Conservation (phyloP, 1,140 invertebrate species). For the Bombus impatiens region DNA sequence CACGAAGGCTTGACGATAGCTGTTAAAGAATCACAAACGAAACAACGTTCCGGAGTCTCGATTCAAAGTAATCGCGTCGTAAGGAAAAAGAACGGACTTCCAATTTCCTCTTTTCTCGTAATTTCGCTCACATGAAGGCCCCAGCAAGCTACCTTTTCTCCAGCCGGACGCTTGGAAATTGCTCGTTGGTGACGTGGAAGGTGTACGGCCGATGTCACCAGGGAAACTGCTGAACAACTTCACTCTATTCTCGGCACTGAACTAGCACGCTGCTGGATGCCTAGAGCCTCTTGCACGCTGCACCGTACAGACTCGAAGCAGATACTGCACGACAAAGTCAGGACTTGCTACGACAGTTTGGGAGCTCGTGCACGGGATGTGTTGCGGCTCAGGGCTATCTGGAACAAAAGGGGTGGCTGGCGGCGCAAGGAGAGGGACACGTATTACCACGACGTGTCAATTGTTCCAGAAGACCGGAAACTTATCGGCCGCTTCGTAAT, state of each 20-base stretch:
- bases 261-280: conserved; percentile 42
- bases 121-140: neutral
- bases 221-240: conserved; percentile 55
- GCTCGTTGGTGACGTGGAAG: conserved; percentile 32
- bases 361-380: conserved; percentile 65
- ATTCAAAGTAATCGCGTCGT: too few species aligned
- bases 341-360: conserved; percentile 66
- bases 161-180: conserved; percentile 48
- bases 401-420: conserved; percentile 33
- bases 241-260: conserved; percentile 46
- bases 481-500: conserved; percentile 59
- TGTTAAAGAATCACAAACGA: neutral
- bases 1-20: neutral
- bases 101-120: neutral
- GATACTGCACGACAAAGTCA: conserved; percentile 69
- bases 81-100: neutral
- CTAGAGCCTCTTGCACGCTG: conserved; percentile 13
- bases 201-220: conserved; percentile 3
- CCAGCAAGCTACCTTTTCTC: neutral
- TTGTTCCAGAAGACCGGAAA: conserved; percentile 70
- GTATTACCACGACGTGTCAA: conserved; percentile 67
- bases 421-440: neutral
- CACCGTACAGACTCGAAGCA: conserved; percentile 47
- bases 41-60: neutral
- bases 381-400: conserved; percentile 41